These are phyloP conservation scores for Seriola quinqueradiata DNA, from an alignment of 2,113 vertebrate genomes.

Conservation along the genomic window DNA sequence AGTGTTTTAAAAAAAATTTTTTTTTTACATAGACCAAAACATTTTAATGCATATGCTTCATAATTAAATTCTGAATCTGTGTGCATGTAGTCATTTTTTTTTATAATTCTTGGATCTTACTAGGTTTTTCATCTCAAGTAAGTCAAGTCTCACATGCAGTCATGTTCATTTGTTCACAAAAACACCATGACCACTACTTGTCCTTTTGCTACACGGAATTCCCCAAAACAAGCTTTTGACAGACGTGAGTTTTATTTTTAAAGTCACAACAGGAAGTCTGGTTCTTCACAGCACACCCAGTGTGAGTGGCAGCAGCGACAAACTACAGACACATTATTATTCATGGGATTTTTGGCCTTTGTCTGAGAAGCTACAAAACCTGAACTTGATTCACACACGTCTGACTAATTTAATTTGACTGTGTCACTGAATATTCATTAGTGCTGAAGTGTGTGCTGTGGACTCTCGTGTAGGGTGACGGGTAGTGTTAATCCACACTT, in stretches of 20 bases:
- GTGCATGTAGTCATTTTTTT: not conserved
- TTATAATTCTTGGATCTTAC: too few relatives aligned
- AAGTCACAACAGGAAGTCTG: slow-evolving; percentile 15
- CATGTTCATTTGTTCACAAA: not conserved
- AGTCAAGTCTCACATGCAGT: not conserved
- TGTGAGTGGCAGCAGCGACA: not conserved
- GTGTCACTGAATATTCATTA: not conserved
- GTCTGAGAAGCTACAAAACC: slow-evolving; percentile 24
- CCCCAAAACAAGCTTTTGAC: not conserved
- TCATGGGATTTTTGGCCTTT: slow-evolving; percentile 14
- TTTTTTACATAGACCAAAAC: not conserved
- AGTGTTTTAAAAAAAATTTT: too few relatives aligned
- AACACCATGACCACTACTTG: not conserved
- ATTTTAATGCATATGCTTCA: not conserved
- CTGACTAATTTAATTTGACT: not conserved
- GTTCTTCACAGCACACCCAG: not conserved
- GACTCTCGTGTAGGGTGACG: not conserved
- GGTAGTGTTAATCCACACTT: not conserved
- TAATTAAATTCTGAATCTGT: not conserved
- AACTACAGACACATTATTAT: slow-evolving; percentile 8
- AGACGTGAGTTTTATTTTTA: slow-evolving; percentile 35
- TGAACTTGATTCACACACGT: not conserved
- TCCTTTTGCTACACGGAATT: too few relatives aligned
- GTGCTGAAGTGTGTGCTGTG: not conserved
- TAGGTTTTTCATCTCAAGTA: too few relatives aligned